Conservation (phyloP, 1,140 invertebrate species). For the Leptopilina boulardi region DNA sequence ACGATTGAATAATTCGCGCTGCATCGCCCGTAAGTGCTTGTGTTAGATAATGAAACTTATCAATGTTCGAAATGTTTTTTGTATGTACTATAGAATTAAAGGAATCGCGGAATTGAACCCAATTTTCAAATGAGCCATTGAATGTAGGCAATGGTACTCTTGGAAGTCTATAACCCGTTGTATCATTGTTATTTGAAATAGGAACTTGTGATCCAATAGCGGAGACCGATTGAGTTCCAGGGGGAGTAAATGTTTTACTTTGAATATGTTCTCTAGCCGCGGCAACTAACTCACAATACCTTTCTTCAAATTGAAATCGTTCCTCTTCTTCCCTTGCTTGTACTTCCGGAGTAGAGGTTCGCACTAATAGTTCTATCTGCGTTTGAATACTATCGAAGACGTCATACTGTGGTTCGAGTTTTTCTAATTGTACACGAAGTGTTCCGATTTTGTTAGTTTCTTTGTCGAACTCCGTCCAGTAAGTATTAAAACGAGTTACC, state of each 20-base stretch:
- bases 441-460: too few relatives aligned
- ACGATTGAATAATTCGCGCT: background rate
- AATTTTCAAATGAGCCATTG: background rate
- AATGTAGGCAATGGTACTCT: background rate
- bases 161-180: background rate
- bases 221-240: too few relatives aligned
- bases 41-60: background rate
- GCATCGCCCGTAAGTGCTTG: background rate
- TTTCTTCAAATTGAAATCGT: too few relatives aligned
- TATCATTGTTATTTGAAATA: background rate
- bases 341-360: too few relatives aligned
- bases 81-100: background rate
- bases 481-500: too few relatives aligned
- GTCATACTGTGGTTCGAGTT: background rate
- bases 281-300: too few relatives aligned
- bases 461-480: too few relatives aligned
- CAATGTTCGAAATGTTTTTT: background rate
- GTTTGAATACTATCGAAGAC: background rate
- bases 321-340: too few relatives aligned
- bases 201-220: background rate
- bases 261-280: background rate
- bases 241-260: too few relatives aligned
- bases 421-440: conserved; percentile 57
- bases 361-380: too few relatives aligned
- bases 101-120: background rate